Evolutionary conservation across 2,113 vertebrate species (phyloP).

Genomic region (Scytalopus superciliaris): DNA sequence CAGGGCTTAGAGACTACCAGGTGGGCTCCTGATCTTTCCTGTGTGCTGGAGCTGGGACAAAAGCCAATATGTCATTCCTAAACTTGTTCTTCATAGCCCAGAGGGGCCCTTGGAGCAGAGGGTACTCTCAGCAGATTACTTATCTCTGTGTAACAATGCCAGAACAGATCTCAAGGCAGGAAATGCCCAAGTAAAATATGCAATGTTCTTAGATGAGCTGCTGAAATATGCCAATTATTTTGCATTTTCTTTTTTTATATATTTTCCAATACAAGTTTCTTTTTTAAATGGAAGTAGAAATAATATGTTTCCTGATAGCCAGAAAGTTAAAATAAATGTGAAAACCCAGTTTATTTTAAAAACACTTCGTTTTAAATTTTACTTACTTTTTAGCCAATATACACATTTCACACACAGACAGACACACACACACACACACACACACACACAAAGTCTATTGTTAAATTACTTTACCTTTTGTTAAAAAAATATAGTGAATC

Average conservation of each 20-base stretch:
- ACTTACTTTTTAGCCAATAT: neutral
- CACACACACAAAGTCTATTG: neutral
- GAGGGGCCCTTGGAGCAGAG: neutral
- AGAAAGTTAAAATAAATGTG: neutral
- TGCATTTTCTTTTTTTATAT: neutral
- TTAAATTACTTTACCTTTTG: neutral
- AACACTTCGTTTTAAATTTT: neutral
- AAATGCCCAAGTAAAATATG: neutral
- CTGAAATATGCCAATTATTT: neutral
- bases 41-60: neutral
- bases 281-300: neutral
- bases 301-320: neutral
- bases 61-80: neutral
- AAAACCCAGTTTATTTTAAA: neutral
- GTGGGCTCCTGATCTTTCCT: neutral
- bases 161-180: neutral
- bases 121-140: neutral
- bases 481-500: neutral
- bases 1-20: accelerated
- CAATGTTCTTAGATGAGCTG: neutral
- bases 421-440: neutral
- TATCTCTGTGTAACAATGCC: neutral
- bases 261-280: neutral
- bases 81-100: neutral
- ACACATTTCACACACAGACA: neutral